Evolutionary conservation across 2,113 vertebrate genomes (phyloP).

Genomic region (Paramisgurnus dabryanus): DNA sequence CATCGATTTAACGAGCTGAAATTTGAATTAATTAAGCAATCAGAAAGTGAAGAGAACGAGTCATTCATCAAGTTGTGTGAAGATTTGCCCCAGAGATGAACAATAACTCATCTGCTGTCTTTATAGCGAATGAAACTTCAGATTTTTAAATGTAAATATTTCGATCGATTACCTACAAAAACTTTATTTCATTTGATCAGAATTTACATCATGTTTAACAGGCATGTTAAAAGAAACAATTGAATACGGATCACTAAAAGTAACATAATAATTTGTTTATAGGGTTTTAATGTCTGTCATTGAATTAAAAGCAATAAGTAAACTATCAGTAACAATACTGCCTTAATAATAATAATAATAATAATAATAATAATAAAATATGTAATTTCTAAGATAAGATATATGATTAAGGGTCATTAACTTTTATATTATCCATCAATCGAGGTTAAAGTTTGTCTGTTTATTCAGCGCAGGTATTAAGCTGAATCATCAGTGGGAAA

Average conservation of each 20-base stretch:
- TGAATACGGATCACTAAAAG: too few species aligned
- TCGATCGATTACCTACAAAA: neutral
- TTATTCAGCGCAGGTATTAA: neutral
- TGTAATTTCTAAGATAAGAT: too few species aligned
- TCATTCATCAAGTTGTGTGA: neutral
- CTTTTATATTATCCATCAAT: too few species aligned
- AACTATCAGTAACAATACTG: neutral
- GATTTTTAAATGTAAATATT: neutral
- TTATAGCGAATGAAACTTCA: neutral
- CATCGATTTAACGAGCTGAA: neutral
- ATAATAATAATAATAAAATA: too few species aligned
- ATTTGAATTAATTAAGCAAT: constrained; percentile 5
- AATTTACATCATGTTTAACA: too few species aligned
- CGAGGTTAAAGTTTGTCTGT: neutral
- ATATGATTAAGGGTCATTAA: too few species aligned
- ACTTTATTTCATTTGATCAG: too few species aligned
- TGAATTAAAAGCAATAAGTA: neutral
- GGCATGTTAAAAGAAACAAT: too few species aligned
- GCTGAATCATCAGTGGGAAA: neutral
- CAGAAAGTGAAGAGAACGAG: neutral
- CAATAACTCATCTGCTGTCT: neutral
- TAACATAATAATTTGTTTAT: too few species aligned
- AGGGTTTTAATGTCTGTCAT: too few species aligned
- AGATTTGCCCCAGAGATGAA: constrained; percentile 7
- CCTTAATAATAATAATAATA: neutral